Base-by-base conservation (phyloP, 2,888 invertebrate genomes). In the Apodemia mormo region DNA sequence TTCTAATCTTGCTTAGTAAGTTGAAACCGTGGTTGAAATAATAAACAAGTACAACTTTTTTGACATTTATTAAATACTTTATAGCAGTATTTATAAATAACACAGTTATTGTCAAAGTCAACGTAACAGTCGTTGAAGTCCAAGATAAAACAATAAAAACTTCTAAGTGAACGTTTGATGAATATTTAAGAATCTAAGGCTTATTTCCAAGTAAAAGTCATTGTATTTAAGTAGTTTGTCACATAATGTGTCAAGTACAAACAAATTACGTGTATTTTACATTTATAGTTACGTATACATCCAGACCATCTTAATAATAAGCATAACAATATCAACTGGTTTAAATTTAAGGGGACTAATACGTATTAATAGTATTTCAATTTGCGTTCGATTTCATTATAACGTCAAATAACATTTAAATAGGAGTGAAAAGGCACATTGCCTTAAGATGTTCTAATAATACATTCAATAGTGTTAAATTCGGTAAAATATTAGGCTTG, bases 51-150 rank as follows among this genome's bases (percentile, higher is more conserved):
- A 69, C 3, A 9, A 68, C 71, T 84, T 83, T 78, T 81, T 82
- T 82, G 85, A 86, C 83, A 87, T 90, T 90, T 88, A 89, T 87
- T 88, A 84, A 81, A 83, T 84, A 83, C 74, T 82, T 85, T 82
- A 87, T 82, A 85, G 81, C 83, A 81, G 80, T 86, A 61, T 61
- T 81, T 79, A 80, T 87, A 84, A 88, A 88, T 87, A 89, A 91
- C 88, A 92, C 91, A 90, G 90, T 93, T 93, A 93, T 93, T 93
- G 92, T 93, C 92, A 91, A 91, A 92, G 92, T 93, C 89, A 93
- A 93, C 90, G 87, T 90, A 93, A 92, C 79, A 79, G 71, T 74
- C 73, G 76, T 61, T 10, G 29, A 30, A 90, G 88, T 82, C 84
- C 83, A 85, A 86, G 82, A 71, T 68, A 71, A 75, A 76, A 75